These are phyloP conservation scores for Heteromormyrus szaboi DNA, from an alignment of 2,797 vertebrate genomes.

Conservation along the genomic window DNA sequence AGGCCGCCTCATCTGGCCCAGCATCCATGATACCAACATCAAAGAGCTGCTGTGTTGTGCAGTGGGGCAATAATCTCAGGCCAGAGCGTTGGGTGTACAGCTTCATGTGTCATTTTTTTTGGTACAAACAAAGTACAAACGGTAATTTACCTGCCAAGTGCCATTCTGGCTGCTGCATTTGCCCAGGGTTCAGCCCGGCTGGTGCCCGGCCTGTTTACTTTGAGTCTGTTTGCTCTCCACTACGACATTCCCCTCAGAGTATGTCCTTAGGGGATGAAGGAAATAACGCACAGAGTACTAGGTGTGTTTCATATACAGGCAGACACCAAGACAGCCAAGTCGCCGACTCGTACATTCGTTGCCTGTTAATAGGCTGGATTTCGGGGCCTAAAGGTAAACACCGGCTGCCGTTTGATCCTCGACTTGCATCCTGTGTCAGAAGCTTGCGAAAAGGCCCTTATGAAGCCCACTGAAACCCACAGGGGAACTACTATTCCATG, in stretches of 20 bases:
- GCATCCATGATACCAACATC: slow-evolving; percentile 51
- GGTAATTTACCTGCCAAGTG: not conserved
- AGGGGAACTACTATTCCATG: slow-evolving; percentile 38
- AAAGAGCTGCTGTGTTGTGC: slow-evolving; percentile 40
- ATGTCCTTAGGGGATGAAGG: not conserved
- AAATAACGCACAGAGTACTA: not conserved
- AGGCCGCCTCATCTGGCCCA: slow-evolving; percentile 55
- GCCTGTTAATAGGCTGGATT: not conserved
- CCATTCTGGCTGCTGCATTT: not conserved
- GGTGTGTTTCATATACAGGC: not conserved
- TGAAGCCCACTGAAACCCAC: slow-evolving; percentile 28
- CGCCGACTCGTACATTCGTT: not conserved
- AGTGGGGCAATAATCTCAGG: slow-evolving; percentile 16
- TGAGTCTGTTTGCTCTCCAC: not conserved
- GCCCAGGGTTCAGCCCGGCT: no score
- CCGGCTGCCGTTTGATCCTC: not conserved
- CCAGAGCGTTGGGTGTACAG: slow-evolving; percentile 26
- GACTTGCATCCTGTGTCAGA: not conserved
- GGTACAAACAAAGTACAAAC: not conserved
- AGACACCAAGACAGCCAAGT: not conserved
- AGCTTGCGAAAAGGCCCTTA: slow-evolving; percentile 32
- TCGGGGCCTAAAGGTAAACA: not conserved
- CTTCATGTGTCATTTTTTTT: not conserved
- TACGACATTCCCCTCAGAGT: not conserved
- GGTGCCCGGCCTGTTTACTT: not conserved